Evolutionary conservation across 1,140 invertebrate species (phyloP).

Genomic region (Bombus confusus): DNA sequence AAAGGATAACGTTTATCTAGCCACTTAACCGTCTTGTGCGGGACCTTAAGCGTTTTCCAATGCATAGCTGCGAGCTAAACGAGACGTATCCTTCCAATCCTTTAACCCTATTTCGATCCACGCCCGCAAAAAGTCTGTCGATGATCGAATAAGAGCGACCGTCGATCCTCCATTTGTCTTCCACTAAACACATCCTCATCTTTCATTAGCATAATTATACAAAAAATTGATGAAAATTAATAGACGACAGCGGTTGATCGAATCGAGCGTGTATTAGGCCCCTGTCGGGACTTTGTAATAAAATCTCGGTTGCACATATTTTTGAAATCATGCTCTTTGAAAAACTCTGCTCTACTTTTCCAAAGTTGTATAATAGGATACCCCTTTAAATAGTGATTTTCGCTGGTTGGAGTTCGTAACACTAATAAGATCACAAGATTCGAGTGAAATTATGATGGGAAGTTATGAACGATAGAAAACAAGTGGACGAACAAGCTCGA

Average conservation of each 20-base stretch:
- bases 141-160: background rate
- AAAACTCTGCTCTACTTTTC: too few species aligned
- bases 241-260: too few species aligned
- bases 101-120: conserved; percentile 20
- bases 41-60: conserved; percentile 78
- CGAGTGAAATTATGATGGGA: background rate
- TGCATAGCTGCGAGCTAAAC: conserved; percentile 61
- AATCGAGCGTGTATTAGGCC: background rate
- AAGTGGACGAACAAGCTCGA: background rate
- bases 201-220: background rate
- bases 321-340: too few species aligned
- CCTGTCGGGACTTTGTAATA: background rate
- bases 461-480: background rate
- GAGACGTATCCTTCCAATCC: conserved; percentile 44
- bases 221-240: background rate
- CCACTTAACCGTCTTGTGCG: conserved; percentile 66
- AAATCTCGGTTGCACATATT: too few species aligned
- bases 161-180: background rate
- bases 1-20: conserved; percentile 75
- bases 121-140: background rate
- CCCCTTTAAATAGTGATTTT: background rate
- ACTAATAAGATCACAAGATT: background rate
- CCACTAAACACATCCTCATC: too few species aligned
- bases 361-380: background rate
- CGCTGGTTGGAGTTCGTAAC: background rate